Evolutionary conservation across 2,888 invertebrate species (phyloP).

Genomic region (Pocota personata): DNA sequence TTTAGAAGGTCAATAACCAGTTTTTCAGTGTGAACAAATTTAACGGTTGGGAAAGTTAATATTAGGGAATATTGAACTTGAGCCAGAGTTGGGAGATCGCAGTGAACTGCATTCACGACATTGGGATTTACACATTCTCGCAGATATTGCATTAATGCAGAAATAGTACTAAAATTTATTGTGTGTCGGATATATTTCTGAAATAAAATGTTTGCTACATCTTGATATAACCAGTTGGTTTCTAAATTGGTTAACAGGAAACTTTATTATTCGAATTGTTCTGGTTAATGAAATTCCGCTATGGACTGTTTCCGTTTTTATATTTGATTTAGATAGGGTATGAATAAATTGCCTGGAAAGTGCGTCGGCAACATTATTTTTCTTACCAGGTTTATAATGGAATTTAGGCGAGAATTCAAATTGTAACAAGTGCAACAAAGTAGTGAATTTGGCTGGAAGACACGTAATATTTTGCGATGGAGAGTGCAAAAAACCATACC

Average conservation of each 20-base stretch:
- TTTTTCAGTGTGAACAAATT: background rate
- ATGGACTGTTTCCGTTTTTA: background rate
- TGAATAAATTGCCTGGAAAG: conserved; percentile 7
- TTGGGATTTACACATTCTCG: no score
- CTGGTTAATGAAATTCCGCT: background rate
- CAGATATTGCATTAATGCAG: no score
- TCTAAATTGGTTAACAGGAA: background rate
- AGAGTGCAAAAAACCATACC: conserved; percentile 26
- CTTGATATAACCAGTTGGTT: background rate
- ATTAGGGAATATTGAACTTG: no score
- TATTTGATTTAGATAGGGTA: background rate
- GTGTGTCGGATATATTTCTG: conserved; percentile 37
- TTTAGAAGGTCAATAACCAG: conserved; percentile 13
- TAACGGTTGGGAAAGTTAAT: background rate
- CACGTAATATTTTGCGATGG: no score
- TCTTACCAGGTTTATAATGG: conserved; percentile 18
- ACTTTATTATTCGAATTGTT: no score
- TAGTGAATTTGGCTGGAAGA: no score
- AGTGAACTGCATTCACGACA: no score
- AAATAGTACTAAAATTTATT: conserved; percentile 20
- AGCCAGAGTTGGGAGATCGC: no score
- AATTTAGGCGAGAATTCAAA: conserved; percentile 16
- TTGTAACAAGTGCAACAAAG: no score
- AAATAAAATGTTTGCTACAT: conserved; percentile 21
- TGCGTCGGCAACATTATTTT: conserved; percentile 33